These are phyloP conservation scores for Onychorhynchus coronatus DNA, from an alignment of 2,113 vertebrate species.

Conservation along the genomic window DNA sequence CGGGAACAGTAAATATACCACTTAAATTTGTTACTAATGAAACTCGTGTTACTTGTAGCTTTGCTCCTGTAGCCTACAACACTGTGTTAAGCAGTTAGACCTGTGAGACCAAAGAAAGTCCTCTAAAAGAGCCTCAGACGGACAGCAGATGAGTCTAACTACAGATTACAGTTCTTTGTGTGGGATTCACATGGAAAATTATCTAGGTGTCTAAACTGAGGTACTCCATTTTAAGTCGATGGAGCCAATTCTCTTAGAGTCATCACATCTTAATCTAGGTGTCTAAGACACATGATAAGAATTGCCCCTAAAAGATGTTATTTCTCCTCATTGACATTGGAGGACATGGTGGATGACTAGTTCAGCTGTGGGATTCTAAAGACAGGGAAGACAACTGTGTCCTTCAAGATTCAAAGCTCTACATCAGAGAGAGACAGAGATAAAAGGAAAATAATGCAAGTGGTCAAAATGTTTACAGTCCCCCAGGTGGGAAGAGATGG, in stretches of 20 bases:
- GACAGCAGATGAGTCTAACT: not conserved
- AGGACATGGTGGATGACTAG: not conserved
- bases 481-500: not conserved
- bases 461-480: not conserved
- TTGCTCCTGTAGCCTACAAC: not conserved
- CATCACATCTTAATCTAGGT: not conserved
- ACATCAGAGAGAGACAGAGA: not conserved
- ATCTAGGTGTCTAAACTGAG: not conserved
- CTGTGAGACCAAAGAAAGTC: not conserved
- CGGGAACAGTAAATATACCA: not conserved
- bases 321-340: not conserved
- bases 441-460: not conserved
- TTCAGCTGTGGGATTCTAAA: not conserved
- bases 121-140: not conserved
- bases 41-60: not conserved
- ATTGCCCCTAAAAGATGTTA: not conserved
- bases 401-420: not conserved
- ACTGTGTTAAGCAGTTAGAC: not conserved
- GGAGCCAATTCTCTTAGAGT: not conserved
- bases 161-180: not conserved
- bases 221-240: not conserved
- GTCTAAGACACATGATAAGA: not conserved
- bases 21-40: not conserved
- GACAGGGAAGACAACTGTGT: not conserved
- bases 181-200: not conserved